Percentiles rank a stretch among this genome's conserved stretches.
Evolutionary conservation across 2,797 vertebrate genomes (phyloP).

Genomic region (Thunnus albacares): DNA sequence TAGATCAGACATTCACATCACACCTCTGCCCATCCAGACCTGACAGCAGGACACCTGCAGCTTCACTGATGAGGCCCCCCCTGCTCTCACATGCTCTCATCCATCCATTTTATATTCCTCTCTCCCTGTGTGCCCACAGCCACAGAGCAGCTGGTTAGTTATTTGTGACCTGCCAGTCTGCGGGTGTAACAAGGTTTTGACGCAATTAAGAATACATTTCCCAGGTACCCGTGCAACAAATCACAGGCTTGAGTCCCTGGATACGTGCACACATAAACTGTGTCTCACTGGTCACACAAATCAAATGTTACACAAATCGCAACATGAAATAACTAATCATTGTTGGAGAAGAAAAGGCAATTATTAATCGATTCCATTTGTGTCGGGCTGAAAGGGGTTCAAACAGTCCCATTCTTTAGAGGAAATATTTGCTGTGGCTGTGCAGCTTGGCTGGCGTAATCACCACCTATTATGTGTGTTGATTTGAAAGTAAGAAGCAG

Average conservation of each 20-base stretch:
- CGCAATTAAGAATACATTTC: conserved; percentile 86
- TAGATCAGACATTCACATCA: conserved; percentile 73
- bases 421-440: conserved; percentile 78
- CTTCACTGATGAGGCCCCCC: conserved; percentile 73
- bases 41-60: conserved; percentile 79
- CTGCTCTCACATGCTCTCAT: conserved; percentile 66
- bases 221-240: conserved; percentile 82
- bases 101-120: conserved; percentile 72
- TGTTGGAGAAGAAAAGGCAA: conserved; percentile 72
- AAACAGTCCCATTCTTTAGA: conserved; percentile 80
- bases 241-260: conserved; percentile 65
- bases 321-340: conserved; percentile 83
- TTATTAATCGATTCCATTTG: conserved; percentile 87
- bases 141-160: conserved; percentile 80
- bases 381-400: conserved; percentile 77
- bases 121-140: conserved; percentile 61
- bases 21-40: conserved; percentile 67
- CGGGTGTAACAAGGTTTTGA: conserved; percentile 80
- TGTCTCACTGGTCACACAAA: conserved; percentile 62
- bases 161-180: conserved; percentile 83
- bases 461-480: conserved; percentile 80
- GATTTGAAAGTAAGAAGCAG: conserved; percentile 82
- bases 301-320: conserved; percentile 74
- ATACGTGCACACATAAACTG: conserved; percentile 43
- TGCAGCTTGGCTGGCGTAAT: conserved; percentile 74